Base-by-base conservation (phyloP, 2,888 invertebrate genomes). In the Drosophila setosimentum region DNA sequence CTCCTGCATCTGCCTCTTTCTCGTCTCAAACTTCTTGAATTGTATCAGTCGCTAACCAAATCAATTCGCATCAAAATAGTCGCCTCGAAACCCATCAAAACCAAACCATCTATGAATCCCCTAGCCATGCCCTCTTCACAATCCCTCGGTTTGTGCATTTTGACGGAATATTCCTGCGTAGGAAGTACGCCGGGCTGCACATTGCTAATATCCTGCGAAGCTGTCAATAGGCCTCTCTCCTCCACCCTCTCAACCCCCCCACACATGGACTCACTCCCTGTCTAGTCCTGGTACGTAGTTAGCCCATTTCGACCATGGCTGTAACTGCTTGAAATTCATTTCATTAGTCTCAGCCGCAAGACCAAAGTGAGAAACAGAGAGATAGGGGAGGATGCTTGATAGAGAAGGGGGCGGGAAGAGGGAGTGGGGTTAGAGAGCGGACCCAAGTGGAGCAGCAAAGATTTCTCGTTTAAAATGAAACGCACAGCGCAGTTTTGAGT, bases 151-250 rank as follows among this genome's bases (percentile, higher is more conserved):
- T 66, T 73, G 69, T 75, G 73, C 79, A 73, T 64, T 79, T 74
- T 68, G 67, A 51, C 60, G 72, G 64, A 68, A 76, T 82, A 80
- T 82, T 70, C 67, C 67, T 81, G 84, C 87, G 83, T 87, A 83
- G 85, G 85, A 86, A 85, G 73, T 80, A 80, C 82, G 85, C 85
- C 83, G 83, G 85, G 78, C 82, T 85, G 83, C 86, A 82, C 85
- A 83, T 82, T 83, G 87, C 85, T 87, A 87, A 86, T 86, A 87
- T 87, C 86, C 87, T 86, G 87, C 64, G 63, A 61, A 55, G 67
- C 63, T 54, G 64, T 33, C 67, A 54, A 40, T 18, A 50, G 60
- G 45, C 40, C 18, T 33, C 13, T 16, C 13, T 21, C 13, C 5
- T 32, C n/a, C 11, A 2, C n/a, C 40, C 4, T 49, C 30, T 45